Conservation (phyloP, 2,113 vertebrate genomes). For the Grus americana region DNA sequence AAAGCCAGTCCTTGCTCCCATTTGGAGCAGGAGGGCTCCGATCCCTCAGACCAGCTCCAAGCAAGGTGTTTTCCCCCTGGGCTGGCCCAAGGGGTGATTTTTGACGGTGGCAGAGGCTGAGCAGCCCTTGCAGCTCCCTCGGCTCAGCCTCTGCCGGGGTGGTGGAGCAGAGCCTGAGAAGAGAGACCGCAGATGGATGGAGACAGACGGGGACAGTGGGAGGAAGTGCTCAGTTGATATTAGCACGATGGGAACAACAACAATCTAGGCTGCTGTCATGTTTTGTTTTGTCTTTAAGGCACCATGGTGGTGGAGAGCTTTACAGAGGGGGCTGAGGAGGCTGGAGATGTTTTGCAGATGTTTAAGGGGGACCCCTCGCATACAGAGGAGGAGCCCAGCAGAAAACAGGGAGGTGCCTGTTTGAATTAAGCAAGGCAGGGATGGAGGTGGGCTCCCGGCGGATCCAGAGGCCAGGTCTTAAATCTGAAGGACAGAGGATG, state of each 20-base stretch:
- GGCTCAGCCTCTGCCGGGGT: not conserved
- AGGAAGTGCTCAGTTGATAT: slow-evolving; percentile 42
- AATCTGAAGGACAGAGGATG: not conserved
- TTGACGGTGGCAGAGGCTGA: not conserved
- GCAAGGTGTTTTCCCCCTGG: not conserved
- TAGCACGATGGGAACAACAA: slow-evolving; percentile 41
- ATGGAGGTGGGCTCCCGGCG: not conserved
- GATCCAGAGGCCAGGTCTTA: not conserved
- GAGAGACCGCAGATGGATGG: not conserved
- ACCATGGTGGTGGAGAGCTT: slow-evolving; percentile 22
- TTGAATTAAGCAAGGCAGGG: not conserved
- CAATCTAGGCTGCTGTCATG: slow-evolving; percentile 36
- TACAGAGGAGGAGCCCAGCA: not conserved
- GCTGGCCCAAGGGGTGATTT: not conserved
- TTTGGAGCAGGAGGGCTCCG: accelerated
- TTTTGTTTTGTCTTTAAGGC: slow-evolving; percentile 58
- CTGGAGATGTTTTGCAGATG: slow-evolving; percentile 50
- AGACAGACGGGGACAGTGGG: not conserved
- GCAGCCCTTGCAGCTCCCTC: not conserved
- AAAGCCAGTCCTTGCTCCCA: not conserved
- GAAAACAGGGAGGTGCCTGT: not conserved
- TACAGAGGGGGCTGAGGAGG: not conserved
- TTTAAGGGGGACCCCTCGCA: not conserved
- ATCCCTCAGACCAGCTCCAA: not conserved
- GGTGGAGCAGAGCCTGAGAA: not conserved